Conservation (phyloP, 1,140 invertebrate genomes). For the Drosophila teissieri region DNA sequence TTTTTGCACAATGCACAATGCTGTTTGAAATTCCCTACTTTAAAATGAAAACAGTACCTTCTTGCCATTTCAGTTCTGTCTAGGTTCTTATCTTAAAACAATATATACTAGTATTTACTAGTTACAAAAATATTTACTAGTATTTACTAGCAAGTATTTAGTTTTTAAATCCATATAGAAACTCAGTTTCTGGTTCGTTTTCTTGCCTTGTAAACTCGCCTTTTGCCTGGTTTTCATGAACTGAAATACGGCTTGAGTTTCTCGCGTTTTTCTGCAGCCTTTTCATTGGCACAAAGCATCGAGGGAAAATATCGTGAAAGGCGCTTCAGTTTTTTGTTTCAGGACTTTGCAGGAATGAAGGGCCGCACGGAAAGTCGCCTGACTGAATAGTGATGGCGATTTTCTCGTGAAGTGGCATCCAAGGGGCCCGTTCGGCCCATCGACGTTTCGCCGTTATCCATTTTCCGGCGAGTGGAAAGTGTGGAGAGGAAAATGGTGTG, state of each 20-base stretch:
- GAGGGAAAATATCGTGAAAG: background rate
- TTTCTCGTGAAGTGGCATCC: conserved; percentile 43
- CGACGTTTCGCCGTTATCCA: conserved; percentile 19
- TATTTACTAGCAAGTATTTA: no score
- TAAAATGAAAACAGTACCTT: no score
- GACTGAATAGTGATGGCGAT: background rate
- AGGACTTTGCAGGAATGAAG: conserved; percentile 1
- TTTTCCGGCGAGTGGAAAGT: conserved; percentile 5
- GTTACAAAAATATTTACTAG: no score
- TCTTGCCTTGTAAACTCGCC: background rate
- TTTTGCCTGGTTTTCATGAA: background rate
- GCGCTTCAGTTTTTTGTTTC: background rate
- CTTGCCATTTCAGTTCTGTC: no score
- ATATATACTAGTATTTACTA: no score
- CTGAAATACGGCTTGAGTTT: background rate
- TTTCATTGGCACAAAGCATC: background rate
- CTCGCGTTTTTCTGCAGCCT: background rate
- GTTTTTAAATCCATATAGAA: background rate
- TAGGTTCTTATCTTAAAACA: no score
- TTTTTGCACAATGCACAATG: no score
- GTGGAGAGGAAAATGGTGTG: background rate
- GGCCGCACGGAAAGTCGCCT: background rate
- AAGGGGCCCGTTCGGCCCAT: conserved; percentile 45
- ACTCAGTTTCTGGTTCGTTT: background rate
- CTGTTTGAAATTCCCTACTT: no score